phyloP scores from a whole-genome alignment of 2,113 vertebrate genomes.

The Erythrolamprus reginae region DNA sequence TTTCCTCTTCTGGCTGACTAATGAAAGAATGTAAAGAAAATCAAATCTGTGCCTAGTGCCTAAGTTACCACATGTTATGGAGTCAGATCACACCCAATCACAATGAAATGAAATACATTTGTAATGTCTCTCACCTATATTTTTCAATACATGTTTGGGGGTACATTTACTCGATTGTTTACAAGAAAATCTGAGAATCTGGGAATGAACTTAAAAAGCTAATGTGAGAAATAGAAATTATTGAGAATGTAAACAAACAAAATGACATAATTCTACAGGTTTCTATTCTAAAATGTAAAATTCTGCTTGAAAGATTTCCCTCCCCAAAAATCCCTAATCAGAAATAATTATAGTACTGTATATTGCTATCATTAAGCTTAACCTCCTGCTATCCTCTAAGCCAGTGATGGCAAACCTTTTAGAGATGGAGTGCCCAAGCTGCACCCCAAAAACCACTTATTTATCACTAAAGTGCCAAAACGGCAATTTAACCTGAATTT shows the following conservation, averaged over 20 bases:
- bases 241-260: background rate
- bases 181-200: background rate
- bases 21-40: background rate
- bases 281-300: background rate
- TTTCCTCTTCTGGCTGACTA: background rate
- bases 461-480: too few species aligned
- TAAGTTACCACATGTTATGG: background rate
- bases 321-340: background rate
- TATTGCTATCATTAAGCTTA: background rate
- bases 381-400: background rate
- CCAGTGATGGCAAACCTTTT: too few species aligned
- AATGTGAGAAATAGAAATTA: background rate
- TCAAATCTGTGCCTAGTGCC: background rate
- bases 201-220: background rate
- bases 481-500: too few species aligned
- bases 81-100: background rate
- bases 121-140: background rate
- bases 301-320: background rate
- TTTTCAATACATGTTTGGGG: background rate
- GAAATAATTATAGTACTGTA: background rate
- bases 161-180: background rate
- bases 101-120: background rate
- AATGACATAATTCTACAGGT: background rate
- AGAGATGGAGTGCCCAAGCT: too few species aligned
- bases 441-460: too few species aligned